A percentile compares a stretch with the other conserved stretches of the same genome.
Conservation (phyloP, 2,888 invertebrate genomes). For the Melanophora roralis region DNA sequence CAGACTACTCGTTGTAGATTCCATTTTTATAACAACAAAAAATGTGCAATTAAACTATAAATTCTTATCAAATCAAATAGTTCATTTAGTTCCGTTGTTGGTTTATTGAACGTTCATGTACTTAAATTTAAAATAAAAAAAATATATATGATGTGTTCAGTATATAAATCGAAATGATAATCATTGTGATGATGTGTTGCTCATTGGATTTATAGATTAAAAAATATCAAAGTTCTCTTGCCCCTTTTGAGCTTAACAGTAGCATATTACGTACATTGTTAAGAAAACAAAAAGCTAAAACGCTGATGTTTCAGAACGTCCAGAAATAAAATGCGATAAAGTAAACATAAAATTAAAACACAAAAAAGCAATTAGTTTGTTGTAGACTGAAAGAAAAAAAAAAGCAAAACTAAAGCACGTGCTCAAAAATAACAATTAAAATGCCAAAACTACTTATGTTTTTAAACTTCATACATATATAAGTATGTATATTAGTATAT, state of each 20-base stretch:
- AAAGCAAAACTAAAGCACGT: constrained; percentile 9
- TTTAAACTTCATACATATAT: not conserved
- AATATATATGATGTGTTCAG: too few relatives aligned
- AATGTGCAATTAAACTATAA: constrained; percentile 1
- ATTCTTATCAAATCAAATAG: constrained; percentile 34
- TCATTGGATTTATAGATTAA: not conserved
- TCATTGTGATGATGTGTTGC: not conserved
- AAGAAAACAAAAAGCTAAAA: not conserved
- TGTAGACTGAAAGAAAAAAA: not conserved
- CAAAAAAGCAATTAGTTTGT: constrained; percentile 11
- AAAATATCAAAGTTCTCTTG: not conserved
- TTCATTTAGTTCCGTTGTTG: constrained; percentile 24
- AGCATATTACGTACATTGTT: not conserved
- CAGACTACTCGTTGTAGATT: too few relatives aligned
- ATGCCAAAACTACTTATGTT: constrained; percentile 3
- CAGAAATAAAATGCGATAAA: not conserved
- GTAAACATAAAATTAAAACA: not conserved
- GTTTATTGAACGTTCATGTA: not conserved
- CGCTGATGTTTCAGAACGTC: not conserved
- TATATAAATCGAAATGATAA: not conserved
- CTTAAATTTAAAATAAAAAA: too few relatives aligned
- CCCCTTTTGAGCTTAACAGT: not conserved
- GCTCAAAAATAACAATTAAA: constrained; percentile 4
- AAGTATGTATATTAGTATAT: not conserved
- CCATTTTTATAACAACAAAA: not conserved